Base-by-base conservation (phyloP, 2,888 invertebrate species). In the Omphaloscelis lunosa region DNA sequence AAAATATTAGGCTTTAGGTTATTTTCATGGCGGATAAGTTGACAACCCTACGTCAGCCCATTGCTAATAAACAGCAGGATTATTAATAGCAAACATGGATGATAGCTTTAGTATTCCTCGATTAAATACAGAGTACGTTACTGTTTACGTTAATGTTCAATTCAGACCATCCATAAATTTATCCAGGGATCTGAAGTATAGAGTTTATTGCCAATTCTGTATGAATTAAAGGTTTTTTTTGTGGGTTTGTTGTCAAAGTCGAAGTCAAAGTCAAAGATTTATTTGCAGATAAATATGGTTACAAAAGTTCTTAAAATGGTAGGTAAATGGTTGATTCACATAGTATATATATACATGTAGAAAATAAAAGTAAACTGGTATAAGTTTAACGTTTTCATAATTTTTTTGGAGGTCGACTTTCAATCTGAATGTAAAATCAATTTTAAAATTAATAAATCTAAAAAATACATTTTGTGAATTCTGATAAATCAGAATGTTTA, bases 11-110 rank as follows among this genome's bases (percentile, higher is more conserved):
- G 34, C 17, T n/a, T 15, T 9, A 8, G 34, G n/a, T n/a, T n/a
- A n/a, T 56, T 53, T 34, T 23, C 23, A 7, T 53, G 17, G 0
- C 27, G 20, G 65, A 20, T 27, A 27, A 7, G 4, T 63, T 20
- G 27, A 27, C 20, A n/a, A 29, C 3, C 11, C 27, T 11, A 45
- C 41, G 15, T 4, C 17, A 48, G 20, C 41, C 15, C 51, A 59
- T 53, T 15, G 12, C 48, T 58, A 79, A 4, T 59, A 6, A 56
- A 6, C 29, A 56, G 11, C 23, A 15, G 12, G 65, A 72, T 53
- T 53, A 45, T 53, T 39, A 66, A 67, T 56, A 66, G n/a, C 27
- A 62, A 77, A 67, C 23, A 23, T 29, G 45, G 11, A 62, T 72
- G 66, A 48, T 62, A 20, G 39, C 11, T 63, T 39, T 58, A 41